Evolutionary conservation across 2,888 invertebrate species (phyloP), one percentile per base, ranked within the genome.

Genomic region (Autographa pulchrina): DNA sequence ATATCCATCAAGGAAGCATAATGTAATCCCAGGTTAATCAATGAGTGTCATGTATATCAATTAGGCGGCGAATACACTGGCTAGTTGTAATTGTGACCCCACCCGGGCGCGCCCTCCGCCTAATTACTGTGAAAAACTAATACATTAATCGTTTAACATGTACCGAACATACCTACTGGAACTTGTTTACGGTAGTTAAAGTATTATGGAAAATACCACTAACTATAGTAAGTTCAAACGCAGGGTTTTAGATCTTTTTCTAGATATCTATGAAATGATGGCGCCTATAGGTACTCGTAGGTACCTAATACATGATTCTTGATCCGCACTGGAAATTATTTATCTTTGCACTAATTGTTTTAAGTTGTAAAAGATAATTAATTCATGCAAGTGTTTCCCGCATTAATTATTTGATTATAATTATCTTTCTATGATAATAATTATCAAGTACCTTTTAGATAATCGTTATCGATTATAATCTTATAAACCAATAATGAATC

Each of bases 81-180:
- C 54, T 41, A n/a, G 62, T 13, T 32, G 60, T 66, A 69, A 65
- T 63, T 74, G 72, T 62, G 64, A 9, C 67, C 65, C 54, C 48
- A 67, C 64, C 68, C 48, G 68, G 75, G 80, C 82, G 80, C 82
- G 73, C 81, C 75, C 75, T 32, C 62, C 54, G 6, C 20, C 77
- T 82, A 82, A 82, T 82, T 82, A 82, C 82, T 60, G 35, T 70
- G 68, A 70, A 80, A 80, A 70, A 75, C 72, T 77, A 82, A 82
- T 82, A 77, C 77, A 72, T 82, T 82, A 75, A 80, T 68, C 71
- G 70, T 64, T 79, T 79, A 73, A 25, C 68, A 70, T 72, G 64
- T 25, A 13, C 31, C 4, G 16, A n/a, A 59, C 31, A n/a, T 32
- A 32, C 31, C 5, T n/a, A 59, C 65, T 31, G 35, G 35, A 11